Conservation (phyloP, 2,797 vertebrate genomes). For the Spatula clypeata region DNA sequence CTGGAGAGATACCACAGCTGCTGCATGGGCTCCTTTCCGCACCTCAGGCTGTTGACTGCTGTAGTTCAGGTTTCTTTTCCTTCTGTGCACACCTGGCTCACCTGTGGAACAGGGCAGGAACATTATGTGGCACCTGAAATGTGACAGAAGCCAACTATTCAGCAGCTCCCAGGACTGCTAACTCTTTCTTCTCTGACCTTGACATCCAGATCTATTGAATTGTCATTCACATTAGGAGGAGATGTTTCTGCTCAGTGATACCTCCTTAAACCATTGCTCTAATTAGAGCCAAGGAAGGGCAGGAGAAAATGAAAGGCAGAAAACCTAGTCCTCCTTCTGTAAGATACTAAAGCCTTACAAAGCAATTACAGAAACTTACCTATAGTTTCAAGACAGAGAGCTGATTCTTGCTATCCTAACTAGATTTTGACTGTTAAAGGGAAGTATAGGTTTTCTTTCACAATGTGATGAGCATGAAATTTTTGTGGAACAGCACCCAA, state of each 20-base stretch:
- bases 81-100: background rate
- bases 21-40: background rate
- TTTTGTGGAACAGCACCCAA: background rate
- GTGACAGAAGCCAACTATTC: background rate
- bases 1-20: background rate
- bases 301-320: background rate
- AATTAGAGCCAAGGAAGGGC: background rate
- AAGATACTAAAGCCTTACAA: background rate
- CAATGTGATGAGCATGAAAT: accelerated
- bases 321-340: background rate
- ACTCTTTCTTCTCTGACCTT: background rate
- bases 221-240: background rate
- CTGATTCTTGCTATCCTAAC: background rate
- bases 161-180: background rate
- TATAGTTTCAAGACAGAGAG: background rate
- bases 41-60: background rate
- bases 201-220: background rate
- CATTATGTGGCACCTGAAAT: background rate
- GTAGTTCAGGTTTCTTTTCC: background rate
- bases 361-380: background rate
- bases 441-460: background rate
- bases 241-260: background rate
- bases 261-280: background rate
- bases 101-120: background rate
- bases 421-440: background rate